These are phyloP conservation scores for Cyprichromis sp. DNA, from an alignment of 2,113 vertebrate genomes.

Conservation along the genomic window DNA sequence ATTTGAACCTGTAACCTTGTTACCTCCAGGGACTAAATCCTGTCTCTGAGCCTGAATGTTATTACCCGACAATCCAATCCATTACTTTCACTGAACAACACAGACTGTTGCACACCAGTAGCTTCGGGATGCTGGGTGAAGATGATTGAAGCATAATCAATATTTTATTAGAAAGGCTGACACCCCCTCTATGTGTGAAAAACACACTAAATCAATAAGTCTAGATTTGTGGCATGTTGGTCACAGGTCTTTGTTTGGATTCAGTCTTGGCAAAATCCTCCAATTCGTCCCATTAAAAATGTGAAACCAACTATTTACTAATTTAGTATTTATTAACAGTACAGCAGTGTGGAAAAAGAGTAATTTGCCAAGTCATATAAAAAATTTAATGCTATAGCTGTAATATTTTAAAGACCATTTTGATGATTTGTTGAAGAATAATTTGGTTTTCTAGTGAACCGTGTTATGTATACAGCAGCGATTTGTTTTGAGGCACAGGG, in stretches of 20 bases:
- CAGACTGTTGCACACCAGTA: not conserved
- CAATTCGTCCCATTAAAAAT: not conserved
- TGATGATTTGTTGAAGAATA: not conserved
- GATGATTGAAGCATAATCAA: slow-evolving; percentile 13
- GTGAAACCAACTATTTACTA: not conserved
- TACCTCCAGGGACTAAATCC: not conserved
- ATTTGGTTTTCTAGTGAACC: not conserved
- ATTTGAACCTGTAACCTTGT: not conserved
- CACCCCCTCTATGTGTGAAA: not conserved
- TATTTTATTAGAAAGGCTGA: not conserved
- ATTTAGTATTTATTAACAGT: not conserved
- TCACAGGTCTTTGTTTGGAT: not conserved
- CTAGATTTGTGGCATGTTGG: not conserved
- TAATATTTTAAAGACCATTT: not conserved
- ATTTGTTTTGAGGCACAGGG: not conserved
- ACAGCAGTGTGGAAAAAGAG: not conserved
- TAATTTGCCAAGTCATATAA: not conserved
- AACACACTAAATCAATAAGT: not conserved
- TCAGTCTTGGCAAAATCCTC: not conserved
- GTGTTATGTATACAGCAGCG: rapidly evolving
- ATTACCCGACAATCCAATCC: not conserved
- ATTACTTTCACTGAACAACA: not conserved
- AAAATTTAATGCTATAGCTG: not conserved
- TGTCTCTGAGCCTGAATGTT: not conserved
- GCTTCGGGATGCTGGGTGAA: not conserved